Conservation (phyloP, 2,797 vertebrate species). For the Gephyroberyx darwinii region DNA sequence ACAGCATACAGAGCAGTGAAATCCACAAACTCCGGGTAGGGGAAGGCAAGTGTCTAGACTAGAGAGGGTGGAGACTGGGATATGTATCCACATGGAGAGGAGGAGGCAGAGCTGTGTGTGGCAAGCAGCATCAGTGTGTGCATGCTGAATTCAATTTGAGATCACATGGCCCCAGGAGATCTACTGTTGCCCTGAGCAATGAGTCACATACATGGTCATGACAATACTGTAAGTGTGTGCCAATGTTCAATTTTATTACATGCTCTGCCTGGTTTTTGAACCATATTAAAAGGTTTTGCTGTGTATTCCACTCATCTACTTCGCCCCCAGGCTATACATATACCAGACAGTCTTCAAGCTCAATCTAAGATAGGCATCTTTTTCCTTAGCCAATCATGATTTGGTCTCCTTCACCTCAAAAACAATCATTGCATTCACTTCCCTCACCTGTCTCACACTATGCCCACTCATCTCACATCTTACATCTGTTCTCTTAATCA, state of each 20-base stretch:
- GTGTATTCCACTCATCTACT: conserved; percentile 3
- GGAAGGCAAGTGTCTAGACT: conserved; percentile 67
- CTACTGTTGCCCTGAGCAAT: conserved; percentile 64
- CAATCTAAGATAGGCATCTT: too few species aligned
- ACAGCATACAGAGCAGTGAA: conserved; percentile 48
- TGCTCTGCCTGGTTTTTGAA: conserved; percentile 25
- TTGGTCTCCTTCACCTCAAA: neutral
- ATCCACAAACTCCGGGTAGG: conserved; percentile 63
- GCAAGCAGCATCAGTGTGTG: conserved; percentile 57
- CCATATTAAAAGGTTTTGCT: conserved; percentile 15
- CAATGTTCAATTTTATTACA: conserved; percentile 18
- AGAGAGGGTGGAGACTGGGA: conserved; percentile 74
- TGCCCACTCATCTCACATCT: conserved; percentile 5
- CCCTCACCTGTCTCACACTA: conserved; percentile 6
- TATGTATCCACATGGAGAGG: conserved; percentile 70
- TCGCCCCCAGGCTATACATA: neutral
- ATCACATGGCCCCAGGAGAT: conserved; percentile 52
- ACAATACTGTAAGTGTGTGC: conserved; percentile 8
- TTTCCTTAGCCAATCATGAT: too few species aligned
- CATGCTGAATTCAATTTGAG: conserved; percentile 66
- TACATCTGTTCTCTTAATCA: conserved; percentile 4
- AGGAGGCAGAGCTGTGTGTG: conserved; percentile 71
- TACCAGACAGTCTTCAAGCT: neutral
- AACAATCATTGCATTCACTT: conserved; percentile 15
- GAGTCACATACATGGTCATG: conserved; percentile 46